Evolutionary conservation across 2,113 vertebrate genomes (phyloP).

Genomic region (Plectropomus leopardus): DNA sequence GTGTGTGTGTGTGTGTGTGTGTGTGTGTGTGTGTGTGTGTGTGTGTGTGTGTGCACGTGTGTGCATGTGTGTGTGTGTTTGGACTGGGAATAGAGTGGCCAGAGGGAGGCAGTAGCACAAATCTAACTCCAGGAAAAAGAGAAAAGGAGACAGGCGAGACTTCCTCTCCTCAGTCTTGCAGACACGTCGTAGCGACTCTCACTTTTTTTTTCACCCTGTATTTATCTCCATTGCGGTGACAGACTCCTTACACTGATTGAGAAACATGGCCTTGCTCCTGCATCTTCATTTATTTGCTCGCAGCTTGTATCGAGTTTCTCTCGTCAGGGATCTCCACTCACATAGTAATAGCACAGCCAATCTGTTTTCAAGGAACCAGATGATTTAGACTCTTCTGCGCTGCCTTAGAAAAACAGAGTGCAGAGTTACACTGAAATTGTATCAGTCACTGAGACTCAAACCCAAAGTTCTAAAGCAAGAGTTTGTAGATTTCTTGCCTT

Average conservation of each 20-base stretch:
- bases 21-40: no score
- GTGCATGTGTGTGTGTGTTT: conserved; percentile 33
- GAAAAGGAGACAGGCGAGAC: conserved; percentile 52
- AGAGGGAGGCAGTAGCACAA: conserved; percentile 73
- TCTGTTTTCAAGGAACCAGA: conserved; percentile 56
- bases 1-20: no score
- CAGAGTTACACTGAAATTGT: conserved; percentile 27
- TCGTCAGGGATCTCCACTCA: conserved; percentile 55
- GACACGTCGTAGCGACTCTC: conserved; percentile 32
- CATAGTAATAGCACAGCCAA: conserved; percentile 53
- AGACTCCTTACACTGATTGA: conserved; percentile 78
- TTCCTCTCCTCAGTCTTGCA: conserved; percentile 46
- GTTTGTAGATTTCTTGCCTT: conserved; percentile 27
- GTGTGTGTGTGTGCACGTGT: no score
- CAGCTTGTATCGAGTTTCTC: conserved; percentile 61
- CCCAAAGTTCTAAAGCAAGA: conserved; percentile 23
- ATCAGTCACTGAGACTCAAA: conserved; percentile 25
- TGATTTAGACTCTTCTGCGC: conserved; percentile 51
- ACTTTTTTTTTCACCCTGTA: conserved; percentile 50
- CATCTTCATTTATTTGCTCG: conserved; percentile 80
- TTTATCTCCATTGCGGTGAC: conserved; percentile 82
- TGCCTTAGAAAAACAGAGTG: conserved; percentile 16
- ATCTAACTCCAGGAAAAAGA: conserved; percentile 38
- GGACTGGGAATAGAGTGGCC: conserved; percentile 49
- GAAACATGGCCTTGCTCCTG: conserved; percentile 78